These are phyloP conservation scores for Lepidurus packardi DNA, from an alignment of 1,140 invertebrate species.

Conservation along the genomic window DNA sequence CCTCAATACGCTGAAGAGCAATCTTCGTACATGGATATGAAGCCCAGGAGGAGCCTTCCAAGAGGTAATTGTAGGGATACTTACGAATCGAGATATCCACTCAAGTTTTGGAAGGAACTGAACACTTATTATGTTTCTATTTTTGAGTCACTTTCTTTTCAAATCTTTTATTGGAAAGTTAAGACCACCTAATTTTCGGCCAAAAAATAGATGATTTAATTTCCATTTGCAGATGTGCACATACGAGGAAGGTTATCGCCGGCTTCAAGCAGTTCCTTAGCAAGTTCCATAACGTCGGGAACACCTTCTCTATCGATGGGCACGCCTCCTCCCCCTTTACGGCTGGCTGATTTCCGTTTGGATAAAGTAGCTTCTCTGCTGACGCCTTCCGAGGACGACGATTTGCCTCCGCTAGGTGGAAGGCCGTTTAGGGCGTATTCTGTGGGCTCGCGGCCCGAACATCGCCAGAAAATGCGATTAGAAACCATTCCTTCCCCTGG, in stretches of 20 bases:
- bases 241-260: constrained; percentile 48
- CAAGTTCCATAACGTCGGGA: constrained; percentile 63
- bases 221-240: background rate
- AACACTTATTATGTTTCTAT: no score
- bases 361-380: constrained; percentile 62
- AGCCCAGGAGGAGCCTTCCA: constrained; percentile 40
- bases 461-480: background rate
- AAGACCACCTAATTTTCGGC: background rate
- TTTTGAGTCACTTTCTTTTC: no score
- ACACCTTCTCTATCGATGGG: constrained; percentile 52
- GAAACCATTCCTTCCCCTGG: constrained; percentile 31
- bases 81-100: no score
- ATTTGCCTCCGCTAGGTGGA: constrained; percentile 47
- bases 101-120: no score
- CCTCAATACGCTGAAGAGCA: constrained; percentile 42
- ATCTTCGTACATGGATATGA: constrained; percentile 59
- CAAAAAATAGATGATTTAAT: background rate
- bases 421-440: constrained; percentile 74
- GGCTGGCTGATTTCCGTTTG: constrained; percentile 57
- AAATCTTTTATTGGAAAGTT: no score
- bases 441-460: constrained; percentile 70
- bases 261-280: constrained; percentile 50
- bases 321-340: constrained; percentile 44
- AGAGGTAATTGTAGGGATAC: constrained; percentile 24
- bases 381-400: constrained; percentile 53